Evolutionary conservation across 2,797 vertebrate genomes (phyloP), one percentile per base, ranked within the genome.

Genomic region (Oryzias dopingdopingensis): DNA sequence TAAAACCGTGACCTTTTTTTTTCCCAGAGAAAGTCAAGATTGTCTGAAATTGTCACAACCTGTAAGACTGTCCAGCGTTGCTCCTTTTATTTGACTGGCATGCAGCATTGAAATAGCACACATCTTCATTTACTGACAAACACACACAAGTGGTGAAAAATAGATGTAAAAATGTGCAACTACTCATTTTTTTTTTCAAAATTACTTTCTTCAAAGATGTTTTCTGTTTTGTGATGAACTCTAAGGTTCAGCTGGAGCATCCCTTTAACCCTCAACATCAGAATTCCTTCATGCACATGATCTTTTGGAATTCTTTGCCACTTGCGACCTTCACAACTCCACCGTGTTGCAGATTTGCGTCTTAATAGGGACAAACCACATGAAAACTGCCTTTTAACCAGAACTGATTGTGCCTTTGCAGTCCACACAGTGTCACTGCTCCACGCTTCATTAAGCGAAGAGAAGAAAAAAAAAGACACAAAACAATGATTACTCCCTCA

Each of bases 351-450:
- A 23, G n/a, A 42, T 55, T 52, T 57, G 63, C 22, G 20, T 55
- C 61, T 32, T 48, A 65, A 66, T 46, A 14, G 52, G 49, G 52
- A 65, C 70, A 74, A 69, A 77, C 46, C 59, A 54, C 49, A 59
- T 43, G 24, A 67, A 75, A 74, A 65, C 59, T 15, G 62, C 59
- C 64, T 67, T 79, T 56, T 60, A 65, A 59, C 55, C 58, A 65
- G 59, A 72, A 68, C 54, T 23, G 65, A 75, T 78, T 60, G 44
- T 53, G 46, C 57, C 48, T 47, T 46, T 22, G 42, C 55, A 53
- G 62, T 62, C 63, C 78, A 58, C 74, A 67, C 59, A 56, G 49
- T 63, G 55, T 70, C 71, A 79, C 52, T 43, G 57, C 75, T 77
- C 74, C 62, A 74, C 16, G 70, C 59, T 73, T 75, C 68, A 75